Conservation (phyloP, 2,113 vertebrate species). For the Talpa occidentalis region DNA sequence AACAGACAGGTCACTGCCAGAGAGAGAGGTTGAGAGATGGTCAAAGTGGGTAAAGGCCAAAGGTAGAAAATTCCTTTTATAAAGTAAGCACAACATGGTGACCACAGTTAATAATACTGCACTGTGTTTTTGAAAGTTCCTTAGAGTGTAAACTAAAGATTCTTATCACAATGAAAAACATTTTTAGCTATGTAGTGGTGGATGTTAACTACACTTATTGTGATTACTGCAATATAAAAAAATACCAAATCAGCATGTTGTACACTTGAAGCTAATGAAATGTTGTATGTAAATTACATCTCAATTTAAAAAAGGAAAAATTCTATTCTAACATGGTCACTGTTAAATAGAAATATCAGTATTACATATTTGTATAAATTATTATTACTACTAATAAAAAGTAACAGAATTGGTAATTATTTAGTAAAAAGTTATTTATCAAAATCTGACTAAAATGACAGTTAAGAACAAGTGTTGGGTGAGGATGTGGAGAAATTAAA, state of each 20-base stretch:
- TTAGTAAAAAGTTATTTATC: constrained; percentile 19
- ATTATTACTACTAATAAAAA: no score
- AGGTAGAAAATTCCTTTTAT: neutral
- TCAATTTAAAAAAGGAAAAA: neutral
- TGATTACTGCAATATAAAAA: neutral
- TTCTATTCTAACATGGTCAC: neutral
- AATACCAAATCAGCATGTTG: neutral
- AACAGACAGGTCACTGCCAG: neutral
- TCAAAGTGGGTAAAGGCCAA: neutral
- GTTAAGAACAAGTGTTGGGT: neutral
- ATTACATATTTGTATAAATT: no score
- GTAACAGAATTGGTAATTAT: neutral
- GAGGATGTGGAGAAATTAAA: neutral
- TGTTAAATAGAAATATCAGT: neutral
- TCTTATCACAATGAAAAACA: neutral
- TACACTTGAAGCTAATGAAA: neutral
- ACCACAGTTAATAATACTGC: neutral
- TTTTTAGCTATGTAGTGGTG: neutral
- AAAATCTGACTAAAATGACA: constrained; percentile 13
- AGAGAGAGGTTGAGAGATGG: neutral
- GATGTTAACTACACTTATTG: neutral
- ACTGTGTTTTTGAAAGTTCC: neutral
- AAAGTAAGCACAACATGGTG: neutral
- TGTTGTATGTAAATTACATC: neutral
- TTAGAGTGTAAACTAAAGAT: neutral